Evolutionary conservation across 2,888 invertebrate genomes (phyloP), one percentile per base, ranked within the genome.

Genomic region (Pseudolycoriella hygida): DNA sequence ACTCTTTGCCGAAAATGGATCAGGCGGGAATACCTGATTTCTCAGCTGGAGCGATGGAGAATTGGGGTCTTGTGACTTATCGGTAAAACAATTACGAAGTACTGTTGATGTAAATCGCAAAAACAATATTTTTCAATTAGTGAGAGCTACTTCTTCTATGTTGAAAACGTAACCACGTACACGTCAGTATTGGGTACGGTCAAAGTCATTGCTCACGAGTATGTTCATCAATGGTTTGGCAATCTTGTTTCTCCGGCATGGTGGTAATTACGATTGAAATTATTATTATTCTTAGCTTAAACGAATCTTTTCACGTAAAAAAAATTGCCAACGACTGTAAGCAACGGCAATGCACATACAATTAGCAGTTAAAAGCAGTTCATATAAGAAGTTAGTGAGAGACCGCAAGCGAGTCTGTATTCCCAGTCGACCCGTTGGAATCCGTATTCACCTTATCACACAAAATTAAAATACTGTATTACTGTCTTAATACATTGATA

Each of bases 151-250:
- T 40, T 44, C 3, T 44, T 44, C 10, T 40, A 31, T 6, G 17
- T 40, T 40, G 18, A 17, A 3, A 31, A 31, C 6, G 14, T 18
- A 11, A 11, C 20, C n/a, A 17, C 17, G 2, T 14, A 30, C 8
- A 17, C 17, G 25, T 12, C 15, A 19, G 17, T 15, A 11, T 2
- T 17, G 8, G n/a, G 2, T 3, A 30, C 75, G 37, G 73, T 69
- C 2, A 67, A 68, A 4, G 68, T 71, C 45, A 67, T 74, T 45
- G 66, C 70, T 10, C 75, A 75, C 53, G 75, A 75, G 54, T 72
- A 73, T 48, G 63, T 67, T 0, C 88, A 89, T 57, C 78, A 77
- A 71, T 86, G 85, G 84, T 85, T 84, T 55, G 85, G 85, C 1
- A 77, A 84, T 56, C 69, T 77, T 51, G 77, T 85, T 2, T 73